A percentile compares a stretch with the other conserved stretches of the same genome.
phyloP scores from a whole-genome alignment of 2,888 invertebrate species.

The Pseudeuparius sepicola region DNA sequence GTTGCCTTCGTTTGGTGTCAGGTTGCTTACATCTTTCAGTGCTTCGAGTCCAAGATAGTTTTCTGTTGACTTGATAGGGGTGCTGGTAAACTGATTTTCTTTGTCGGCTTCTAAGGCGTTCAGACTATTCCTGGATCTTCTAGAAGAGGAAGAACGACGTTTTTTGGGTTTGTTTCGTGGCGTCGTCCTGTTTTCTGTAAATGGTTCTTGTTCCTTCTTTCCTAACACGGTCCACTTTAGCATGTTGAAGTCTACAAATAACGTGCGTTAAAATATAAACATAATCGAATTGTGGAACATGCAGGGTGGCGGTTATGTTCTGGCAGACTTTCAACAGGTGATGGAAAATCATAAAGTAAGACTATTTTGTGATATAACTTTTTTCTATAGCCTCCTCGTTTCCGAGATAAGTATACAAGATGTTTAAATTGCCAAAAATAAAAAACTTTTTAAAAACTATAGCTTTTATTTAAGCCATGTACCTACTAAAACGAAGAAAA shows the following conservation, averaged over 20 bases:
- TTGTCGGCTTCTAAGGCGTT: conserved; percentile 46
- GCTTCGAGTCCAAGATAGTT: conserved; percentile 35
- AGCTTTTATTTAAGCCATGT: too few species aligned
- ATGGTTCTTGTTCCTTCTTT: too few species aligned
- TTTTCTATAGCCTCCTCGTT: too few species aligned
- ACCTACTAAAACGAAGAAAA: too few species aligned
- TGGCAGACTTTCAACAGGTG: conserved; percentile 10
- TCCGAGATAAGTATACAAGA: too few species aligned
- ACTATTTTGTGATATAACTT: too few species aligned
- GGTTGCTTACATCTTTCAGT: conserved; percentile 51
- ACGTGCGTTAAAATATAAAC: conserved; percentile 4
- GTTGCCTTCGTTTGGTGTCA: conserved; percentile 43
- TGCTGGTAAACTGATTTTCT: conserved; percentile 51
- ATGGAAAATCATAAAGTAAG: too few species aligned
- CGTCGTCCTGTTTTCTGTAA: too few species aligned
- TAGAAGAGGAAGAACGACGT: conserved; percentile 33
- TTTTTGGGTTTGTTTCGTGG: conserved; percentile 42
- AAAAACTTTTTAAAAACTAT: too few species aligned
- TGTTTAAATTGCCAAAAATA: too few species aligned
- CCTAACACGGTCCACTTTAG: conserved; percentile 56
- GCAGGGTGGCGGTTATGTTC: too few species aligned
- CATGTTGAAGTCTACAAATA: conserved; percentile 34
- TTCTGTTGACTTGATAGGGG: conserved; percentile 43
- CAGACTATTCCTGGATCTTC: conserved; percentile 41
- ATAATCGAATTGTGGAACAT: too few species aligned